phyloP scores from a whole-genome alignment of 1,140 invertebrate genomes.

The Atta texana region DNA sequence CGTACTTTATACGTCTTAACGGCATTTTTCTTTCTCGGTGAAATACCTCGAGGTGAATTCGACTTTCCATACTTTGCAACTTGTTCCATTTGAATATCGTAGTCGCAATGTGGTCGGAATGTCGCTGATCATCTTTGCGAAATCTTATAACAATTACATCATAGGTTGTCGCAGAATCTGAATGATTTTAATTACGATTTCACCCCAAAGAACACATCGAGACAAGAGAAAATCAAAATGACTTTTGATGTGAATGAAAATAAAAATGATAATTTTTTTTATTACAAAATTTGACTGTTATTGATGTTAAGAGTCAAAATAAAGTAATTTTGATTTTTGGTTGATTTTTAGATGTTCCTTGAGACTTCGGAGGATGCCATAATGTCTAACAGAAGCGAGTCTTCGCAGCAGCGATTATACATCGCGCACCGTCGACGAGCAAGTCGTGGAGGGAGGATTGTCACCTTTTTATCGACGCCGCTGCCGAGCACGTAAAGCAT shows the following conservation, averaged over 20 bases:
- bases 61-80: not conserved
- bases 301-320: too few species aligned
- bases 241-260: too few species aligned
- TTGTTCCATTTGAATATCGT: not conserved
- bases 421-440: slow-evolving; percentile 44
- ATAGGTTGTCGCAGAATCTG: not conserved
- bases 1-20: slow-evolving; percentile 70
- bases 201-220: too few species aligned
- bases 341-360: too few species aligned
- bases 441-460: slow-evolving; percentile 32
- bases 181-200: slow-evolving; percentile 36
- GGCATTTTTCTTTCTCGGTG: not conserved
- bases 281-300: too few species aligned
- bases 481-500: slow-evolving; percentile 39
- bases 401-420: slow-evolving; percentile 15
- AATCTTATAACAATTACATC: slow-evolving; percentile 7
- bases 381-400: slow-evolving; percentile 19
- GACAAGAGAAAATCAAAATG: too few species aligned
- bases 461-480: slow-evolving; percentile 61
- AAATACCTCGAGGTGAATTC: not conserved
- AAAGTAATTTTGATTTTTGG: too few species aligned
- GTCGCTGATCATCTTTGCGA: not conserved
- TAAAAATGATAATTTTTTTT: too few species aligned
- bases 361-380: not conserved
- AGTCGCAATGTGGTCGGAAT: not conserved